Conservation (phyloP, 2,797 vertebrate genomes). For the Anomalospiza imberbis region DNA sequence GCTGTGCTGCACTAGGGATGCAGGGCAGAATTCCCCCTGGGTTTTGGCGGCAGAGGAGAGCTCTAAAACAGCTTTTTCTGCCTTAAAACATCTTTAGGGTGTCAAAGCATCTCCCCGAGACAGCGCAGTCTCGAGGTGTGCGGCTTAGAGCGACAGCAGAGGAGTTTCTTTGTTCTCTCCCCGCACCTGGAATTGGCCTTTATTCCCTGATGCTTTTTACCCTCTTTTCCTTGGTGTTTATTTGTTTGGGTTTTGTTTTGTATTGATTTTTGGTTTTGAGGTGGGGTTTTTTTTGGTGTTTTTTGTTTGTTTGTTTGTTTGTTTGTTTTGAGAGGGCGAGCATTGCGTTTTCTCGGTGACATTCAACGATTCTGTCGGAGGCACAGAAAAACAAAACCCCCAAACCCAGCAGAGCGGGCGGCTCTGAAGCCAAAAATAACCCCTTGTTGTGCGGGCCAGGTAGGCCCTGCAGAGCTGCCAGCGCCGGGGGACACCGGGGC, state of each 20-base stretch:
- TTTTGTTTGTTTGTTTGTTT: not conserved
- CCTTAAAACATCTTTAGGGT: not conserved
- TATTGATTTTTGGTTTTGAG: not conserved
- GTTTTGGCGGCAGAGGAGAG: not conserved
- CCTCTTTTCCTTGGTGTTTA: not conserved
- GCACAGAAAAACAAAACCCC: not conserved
- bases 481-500: not conserved
- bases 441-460: not conserved
- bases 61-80: not conserved
- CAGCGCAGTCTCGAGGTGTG: not conserved
- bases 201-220: fast-evolving
- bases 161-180: not conserved
- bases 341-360: fast-evolving
- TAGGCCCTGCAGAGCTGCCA: not conserved
- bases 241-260: not conserved
- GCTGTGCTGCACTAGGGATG: not conserved
- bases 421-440: not conserved
- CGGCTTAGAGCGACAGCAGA: fast-evolving
- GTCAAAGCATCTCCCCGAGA: fast-evolving
- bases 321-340: fast-evolving
- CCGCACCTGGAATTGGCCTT: not conserved
- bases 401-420: too few relatives aligned
- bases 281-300: not conserved
- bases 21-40: fast-evolving
- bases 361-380: fast-evolving